These are phyloP conservation scores for Batillaria attramentaria DNA, from an alignment of 1,140 invertebrate genomes.

Conservation along the genomic window DNA sequence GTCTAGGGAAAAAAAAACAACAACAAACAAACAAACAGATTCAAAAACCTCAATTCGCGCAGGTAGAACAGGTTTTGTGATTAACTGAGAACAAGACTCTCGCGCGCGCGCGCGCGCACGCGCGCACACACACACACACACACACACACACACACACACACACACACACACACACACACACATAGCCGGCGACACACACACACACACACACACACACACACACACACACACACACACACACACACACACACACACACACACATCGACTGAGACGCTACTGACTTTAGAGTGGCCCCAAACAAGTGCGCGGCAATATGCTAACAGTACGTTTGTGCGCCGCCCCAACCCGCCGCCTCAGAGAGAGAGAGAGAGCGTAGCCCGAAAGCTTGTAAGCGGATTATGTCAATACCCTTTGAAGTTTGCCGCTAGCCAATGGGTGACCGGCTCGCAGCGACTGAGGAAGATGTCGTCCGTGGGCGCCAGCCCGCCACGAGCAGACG, in stretches of 20 bases:
- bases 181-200: not conserved
- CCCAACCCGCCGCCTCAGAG: not conserved
- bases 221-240: not conserved
- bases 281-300: no score
- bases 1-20: no score
- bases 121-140: not conserved
- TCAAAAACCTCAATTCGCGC: no score
- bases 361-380: not conserved
- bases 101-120: not conserved
- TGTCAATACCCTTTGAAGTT: slow-evolving; percentile 31
- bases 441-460: slow-evolving; percentile 6
- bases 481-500: not conserved
- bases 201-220: not conserved
- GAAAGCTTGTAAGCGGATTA: slow-evolving; percentile 26
- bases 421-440: slow-evolving; percentile 32
- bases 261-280: no score
- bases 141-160: no score
- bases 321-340: not conserved
- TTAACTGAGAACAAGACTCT: no score
- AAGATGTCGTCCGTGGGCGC: slow-evolving; percentile 22
- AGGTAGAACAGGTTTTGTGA: no score
- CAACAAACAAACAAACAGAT: no score
- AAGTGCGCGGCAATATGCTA: not conserved
- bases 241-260: no score
- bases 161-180: no score